Base-by-base conservation (phyloP, 2,113 vertebrate species). In the Rhombomys opimus region DNA sequence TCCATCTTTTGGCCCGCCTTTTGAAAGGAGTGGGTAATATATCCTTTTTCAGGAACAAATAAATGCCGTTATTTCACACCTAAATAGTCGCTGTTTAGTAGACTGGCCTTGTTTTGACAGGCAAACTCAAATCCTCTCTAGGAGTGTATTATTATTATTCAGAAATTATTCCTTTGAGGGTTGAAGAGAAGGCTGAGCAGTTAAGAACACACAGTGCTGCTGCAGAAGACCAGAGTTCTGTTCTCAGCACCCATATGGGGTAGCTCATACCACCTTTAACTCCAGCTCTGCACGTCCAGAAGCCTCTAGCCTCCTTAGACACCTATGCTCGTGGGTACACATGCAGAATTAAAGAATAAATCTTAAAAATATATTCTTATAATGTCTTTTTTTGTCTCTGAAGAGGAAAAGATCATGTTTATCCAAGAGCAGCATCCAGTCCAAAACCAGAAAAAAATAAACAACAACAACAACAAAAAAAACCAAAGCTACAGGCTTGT, bases 11-110 rank as follows among this genome's bases (percentile, higher is more conserved):
- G 85, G 84, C 81, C 94, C 82, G 86, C 5, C n/a, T 93, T 95
- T 93, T 84, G 77, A 97, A 95, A 93, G 85, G 20, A 78, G n/a
- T 54, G 1, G 27, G 77, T 92, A 90, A 94, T 89, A 95, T 82
- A 95, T 7, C 54, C 65, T 50, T 92, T 82, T 82, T 84, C 59
- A 92, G 92, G 59, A 97, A 92, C 32, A 94, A 87, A 57, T 30
- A 54, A 87, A 93, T 3, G 2, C 17, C 46, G 6, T 81, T 92
- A 86, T 95, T 96, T 92, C 88, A 93, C 32, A 57, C 46, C 46
- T 87, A 41, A 14, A 12, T 27, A 57, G 67, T 93, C 70, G 87
- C 41, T 88, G 4, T 85, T 90, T 63, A 96, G 80, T 68, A 94
- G 10, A 63, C 52, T 80, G 65, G 32, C 77, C 65, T 94, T 90